Evolutionary conservation across 2,113 vertebrate genomes (phyloP).

Genomic region (Pseudorasbora parva): DNA sequence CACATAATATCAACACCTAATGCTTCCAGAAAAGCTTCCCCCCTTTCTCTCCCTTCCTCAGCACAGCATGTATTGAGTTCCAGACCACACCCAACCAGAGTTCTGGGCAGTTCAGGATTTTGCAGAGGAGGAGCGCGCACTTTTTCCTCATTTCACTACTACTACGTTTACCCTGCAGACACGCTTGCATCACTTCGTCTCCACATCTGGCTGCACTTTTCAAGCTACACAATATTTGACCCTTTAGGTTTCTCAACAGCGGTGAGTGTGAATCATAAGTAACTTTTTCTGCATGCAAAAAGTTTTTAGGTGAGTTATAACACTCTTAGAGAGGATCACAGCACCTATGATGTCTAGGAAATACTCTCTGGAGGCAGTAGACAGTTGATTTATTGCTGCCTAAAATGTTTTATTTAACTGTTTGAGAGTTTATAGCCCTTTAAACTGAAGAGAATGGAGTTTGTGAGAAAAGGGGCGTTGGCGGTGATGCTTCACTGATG

Average conservation of each 20-base stretch:
- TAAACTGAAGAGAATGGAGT: not conserved
- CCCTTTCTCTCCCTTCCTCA: constrained; percentile 31
- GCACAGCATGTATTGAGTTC: constrained; percentile 45
- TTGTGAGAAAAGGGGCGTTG: constrained; percentile 34
- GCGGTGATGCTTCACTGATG: constrained; percentile 23
- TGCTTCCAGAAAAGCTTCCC: not conserved
- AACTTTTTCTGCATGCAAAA: not conserved
- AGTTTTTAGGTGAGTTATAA: not conserved
- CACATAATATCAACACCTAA: constrained; percentile 25
- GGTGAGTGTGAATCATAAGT: constrained; percentile 22
- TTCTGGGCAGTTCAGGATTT: constrained; percentile 27
- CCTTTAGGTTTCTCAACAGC: not conserved
- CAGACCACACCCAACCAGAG: constrained; percentile 67
- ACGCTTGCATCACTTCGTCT: constrained; percentile 46
- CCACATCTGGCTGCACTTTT: constrained; percentile 38
- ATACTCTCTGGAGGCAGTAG: not conserved
- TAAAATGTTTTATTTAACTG: not conserved
- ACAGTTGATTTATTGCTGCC: not conserved
- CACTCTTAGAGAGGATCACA: not conserved
- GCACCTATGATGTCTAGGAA: not conserved
- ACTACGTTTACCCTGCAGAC: constrained; percentile 49
- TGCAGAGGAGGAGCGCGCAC: constrained; percentile 51
- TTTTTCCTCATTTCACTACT: constrained; percentile 47
- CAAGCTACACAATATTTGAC: constrained; percentile 4
- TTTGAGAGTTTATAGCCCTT: not conserved